phyloP scores from a whole-genome alignment of 1,140 invertebrate species.

The Kradibia gibbosae region DNA sequence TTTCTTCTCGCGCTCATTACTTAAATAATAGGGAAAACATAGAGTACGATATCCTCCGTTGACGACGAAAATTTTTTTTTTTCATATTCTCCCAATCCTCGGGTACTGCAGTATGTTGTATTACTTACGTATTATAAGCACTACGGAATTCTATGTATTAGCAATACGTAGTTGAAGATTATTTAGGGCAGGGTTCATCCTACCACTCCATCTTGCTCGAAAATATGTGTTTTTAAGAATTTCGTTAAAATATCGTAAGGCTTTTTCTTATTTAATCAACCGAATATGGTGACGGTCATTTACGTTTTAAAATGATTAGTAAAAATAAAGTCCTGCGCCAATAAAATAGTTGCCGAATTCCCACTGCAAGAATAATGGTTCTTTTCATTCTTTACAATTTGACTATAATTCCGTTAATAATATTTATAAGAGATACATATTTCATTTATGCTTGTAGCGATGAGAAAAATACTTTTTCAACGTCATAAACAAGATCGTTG shows the following conservation, averaged over 20 bases:
- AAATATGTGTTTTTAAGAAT: neutral
- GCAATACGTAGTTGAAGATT: neutral
- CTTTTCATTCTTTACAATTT: too few relatives aligned
- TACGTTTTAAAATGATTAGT: neutral
- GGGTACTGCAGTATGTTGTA: neutral
- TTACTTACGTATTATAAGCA: constrained; percentile 17
- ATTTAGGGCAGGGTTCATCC: neutral
- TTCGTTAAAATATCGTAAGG: neutral
- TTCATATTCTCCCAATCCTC: neutral
- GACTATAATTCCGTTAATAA: too few relatives aligned
- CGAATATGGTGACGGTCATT: neutral
- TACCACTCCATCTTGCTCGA: neutral
- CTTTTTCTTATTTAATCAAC: neutral
- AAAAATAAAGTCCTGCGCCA: too few relatives aligned
- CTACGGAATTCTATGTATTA: constrained; percentile 18
- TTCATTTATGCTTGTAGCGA: too few relatives aligned
- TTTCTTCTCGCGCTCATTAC: neutral
- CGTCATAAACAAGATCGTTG: too few relatives aligned
- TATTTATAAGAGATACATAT: too few relatives aligned
- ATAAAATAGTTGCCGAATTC: too few relatives aligned
- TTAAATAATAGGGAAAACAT: neutral
- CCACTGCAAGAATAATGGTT: too few relatives aligned
- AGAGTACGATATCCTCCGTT: constrained; percentile 22
- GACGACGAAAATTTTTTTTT: constrained; percentile 25
- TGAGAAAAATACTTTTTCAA: too few relatives aligned